Evolutionary conservation across 2,888 invertebrate species (phyloP).

Genomic region (Eumacrocentrus americanus): DNA sequence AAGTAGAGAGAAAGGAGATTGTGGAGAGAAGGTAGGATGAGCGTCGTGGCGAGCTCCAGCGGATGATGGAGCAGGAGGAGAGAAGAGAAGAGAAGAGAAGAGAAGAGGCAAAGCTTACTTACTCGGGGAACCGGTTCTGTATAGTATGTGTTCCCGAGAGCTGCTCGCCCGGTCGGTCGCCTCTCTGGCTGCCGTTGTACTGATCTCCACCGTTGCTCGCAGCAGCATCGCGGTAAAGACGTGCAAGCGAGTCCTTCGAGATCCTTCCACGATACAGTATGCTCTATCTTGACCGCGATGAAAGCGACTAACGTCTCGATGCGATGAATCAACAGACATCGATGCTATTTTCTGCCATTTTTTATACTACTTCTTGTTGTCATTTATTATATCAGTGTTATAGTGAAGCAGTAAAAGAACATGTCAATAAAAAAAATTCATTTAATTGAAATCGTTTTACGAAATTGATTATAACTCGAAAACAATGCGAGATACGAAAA

Average conservation of each 20-base stretch:
- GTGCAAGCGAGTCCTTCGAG: constrained; percentile 8
- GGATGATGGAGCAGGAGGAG: constrained; percentile 24
- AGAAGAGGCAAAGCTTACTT: constrained; percentile 37
- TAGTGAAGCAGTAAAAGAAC: too few species aligned
- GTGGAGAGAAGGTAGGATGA: not conserved
- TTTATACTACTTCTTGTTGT: not conserved
- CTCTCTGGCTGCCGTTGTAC: constrained; percentile 21
- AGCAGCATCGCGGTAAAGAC: constrained; percentile 4
- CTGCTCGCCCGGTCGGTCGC: constrained; percentile 15
- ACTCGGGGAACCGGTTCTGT: constrained; percentile 54
- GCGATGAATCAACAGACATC: not conserved
- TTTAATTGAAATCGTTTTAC: too few species aligned
- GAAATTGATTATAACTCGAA: too few species aligned
- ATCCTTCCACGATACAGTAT: constrained; percentile 12
- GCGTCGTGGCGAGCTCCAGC: constrained; percentile 25
- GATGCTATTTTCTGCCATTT: not conserved
- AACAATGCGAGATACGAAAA: too few species aligned
- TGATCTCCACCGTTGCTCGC: constrained; percentile 19
- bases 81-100: constrained; percentile 21
- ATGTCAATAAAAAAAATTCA: too few species aligned
- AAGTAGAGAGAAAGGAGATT: constrained; percentile 26
- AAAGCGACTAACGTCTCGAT: constrained; percentile 6
- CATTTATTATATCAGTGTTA: too few species aligned
- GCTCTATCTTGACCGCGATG: constrained; percentile 6
- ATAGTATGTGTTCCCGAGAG: constrained; percentile 25